Base-by-base conservation (phyloP, 2,113 vertebrate genomes). In the Rhinoderma darwinii region DNA sequence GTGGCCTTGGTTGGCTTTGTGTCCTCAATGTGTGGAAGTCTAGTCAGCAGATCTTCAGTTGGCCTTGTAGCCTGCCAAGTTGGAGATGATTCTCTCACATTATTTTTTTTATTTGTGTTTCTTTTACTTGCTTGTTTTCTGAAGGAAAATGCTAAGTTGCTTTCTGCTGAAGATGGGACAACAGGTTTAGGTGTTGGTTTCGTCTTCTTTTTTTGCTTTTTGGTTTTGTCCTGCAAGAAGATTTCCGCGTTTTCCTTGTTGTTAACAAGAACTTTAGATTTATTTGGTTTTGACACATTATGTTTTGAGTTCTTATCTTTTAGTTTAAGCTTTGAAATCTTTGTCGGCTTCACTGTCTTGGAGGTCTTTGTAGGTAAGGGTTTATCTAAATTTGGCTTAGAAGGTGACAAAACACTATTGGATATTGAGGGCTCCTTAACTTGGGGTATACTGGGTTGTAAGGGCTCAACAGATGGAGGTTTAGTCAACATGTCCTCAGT, bases 71-170 rank as follows among this genome's bases (percentile, higher is more conserved):
- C 22, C 5, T 1, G 39, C 66, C 22, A 17, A 2, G 41, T n/a
- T 17, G 6, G 15, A 0, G 61, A 4, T 30, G 27, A 5, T 1
- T 43, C 41, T 22, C 7, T 44, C 15, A 0, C 3, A 4, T 66
- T 25, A 25, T 0, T 5, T 43, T 30, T 43, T 66, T 27, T 59
- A 32, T 43, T 30, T 11, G 37, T 27, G 59, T 56, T 82, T 44
- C n/a, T 59, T 43, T 81, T 81, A 12, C 27, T 63, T 63, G 56
- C 22, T 43, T 63, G 63, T n/a, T 41, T 80, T 61, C 78, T n/a
- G 10, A 5, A 43, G 12, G 78, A 81, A 43, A 66, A 63, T 25
- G 22, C 37, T n/a, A 82, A 30, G 79, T 66, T 82, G 56, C 17
- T 63, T 41, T 63, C 56, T 27, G 43, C 79, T 20, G 9, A 17